Evolutionary conservation across 2,888 invertebrate genomes (phyloP).

Genomic region (Mystacides longicornis): DNA sequence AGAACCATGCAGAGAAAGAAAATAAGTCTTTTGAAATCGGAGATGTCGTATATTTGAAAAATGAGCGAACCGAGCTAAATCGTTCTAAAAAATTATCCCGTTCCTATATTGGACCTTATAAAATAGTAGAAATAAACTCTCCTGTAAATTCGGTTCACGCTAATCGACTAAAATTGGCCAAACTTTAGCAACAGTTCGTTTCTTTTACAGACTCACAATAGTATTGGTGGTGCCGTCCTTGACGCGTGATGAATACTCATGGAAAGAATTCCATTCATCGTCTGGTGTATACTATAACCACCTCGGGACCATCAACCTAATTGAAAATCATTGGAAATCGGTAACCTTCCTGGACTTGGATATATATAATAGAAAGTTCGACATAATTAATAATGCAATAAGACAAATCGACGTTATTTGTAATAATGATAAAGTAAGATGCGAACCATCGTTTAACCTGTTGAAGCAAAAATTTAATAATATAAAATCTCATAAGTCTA

Average conservation of each 20-base stretch:
- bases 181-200: background rate
- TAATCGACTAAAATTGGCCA: slow-evolving; percentile 21
- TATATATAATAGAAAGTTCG: background rate
- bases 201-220: background rate
- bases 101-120: slow-evolving; percentile 24
- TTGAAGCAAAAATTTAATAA: background rate
- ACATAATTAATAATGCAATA: background rate
- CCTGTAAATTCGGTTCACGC: slow-evolving; percentile 22
- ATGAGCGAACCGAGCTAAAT: slow-evolving; percentile 15
- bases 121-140: slow-evolving; percentile 23
- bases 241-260: background rate
- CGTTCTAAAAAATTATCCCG: slow-evolving; percentile 20
- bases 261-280: background rate
- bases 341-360: background rate
- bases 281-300: background rate
- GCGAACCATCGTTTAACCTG: background rate
- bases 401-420: background rate
- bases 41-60: slow-evolving; percentile 23
- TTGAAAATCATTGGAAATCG: background rate
- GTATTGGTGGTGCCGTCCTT: background rate
- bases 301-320: background rate
- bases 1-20: slow-evolving; percentile 16
- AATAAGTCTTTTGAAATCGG: slow-evolving; percentile 21
- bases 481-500: background rate
- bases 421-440: background rate